Evolutionary conservation across 2,113 vertebrate species (phyloP).

Genomic region (Loxodonta africana): DNA sequence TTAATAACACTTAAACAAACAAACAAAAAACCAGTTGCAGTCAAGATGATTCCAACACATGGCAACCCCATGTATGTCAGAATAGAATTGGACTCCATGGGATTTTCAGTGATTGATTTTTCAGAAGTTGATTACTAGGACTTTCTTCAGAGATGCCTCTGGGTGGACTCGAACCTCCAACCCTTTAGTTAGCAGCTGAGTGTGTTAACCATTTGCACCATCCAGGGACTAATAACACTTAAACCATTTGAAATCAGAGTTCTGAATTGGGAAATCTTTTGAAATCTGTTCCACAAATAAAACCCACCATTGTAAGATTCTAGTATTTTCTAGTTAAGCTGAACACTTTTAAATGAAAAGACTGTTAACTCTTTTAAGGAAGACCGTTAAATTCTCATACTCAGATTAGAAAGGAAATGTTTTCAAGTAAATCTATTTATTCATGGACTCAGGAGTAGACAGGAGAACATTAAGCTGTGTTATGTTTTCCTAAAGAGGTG

Average conservation of each 20-base stretch:
- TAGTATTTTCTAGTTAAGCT: background rate
- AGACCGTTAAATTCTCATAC: slow-evolving; percentile 1
- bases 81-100: background rate
- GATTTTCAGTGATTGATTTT: background rate
- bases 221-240: background rate
- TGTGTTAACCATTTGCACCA: background rate
- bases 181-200: background rate
- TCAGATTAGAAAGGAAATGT: slow-evolving; percentile 9
- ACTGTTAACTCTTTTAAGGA: background rate
- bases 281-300: slow-evolving; percentile 35
- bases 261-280: slow-evolving; percentile 48
- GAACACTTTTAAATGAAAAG: background rate
- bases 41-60: background rate
- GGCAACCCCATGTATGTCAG: background rate
- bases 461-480: background rate
- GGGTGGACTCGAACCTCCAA: background rate
- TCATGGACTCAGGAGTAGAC: background rate
- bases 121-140: background rate
- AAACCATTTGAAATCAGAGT: background rate
- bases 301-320: background rate
- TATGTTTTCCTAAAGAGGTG: background rate
- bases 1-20: background rate
- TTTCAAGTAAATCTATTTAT: slow-evolving; percentile 47
- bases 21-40: background rate
- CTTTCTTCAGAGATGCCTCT: background rate